A percentile compares a stretch with the other conserved stretches of the same genome.
These are phyloP conservation scores for Napeogenes sylphis DNA, from an alignment of 2,888 invertebrate genomes.

Conservation along the genomic window DNA sequence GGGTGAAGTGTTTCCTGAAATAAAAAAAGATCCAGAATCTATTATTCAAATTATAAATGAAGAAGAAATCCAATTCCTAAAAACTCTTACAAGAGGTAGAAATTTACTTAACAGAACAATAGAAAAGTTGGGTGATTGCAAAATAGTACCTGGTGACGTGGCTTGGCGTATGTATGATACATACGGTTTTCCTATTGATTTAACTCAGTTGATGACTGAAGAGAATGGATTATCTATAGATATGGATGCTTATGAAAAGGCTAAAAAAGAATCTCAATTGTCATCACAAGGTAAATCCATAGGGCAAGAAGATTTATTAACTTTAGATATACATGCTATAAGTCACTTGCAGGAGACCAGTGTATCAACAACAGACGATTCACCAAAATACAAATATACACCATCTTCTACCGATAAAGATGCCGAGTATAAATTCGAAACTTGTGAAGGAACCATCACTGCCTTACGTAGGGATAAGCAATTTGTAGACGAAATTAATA, in stretches of 20 bases:
- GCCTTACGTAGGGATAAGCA: conserved; percentile 88
- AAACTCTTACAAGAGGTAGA: conserved; percentile 94
- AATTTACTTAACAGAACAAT: conserved; percentile 94
- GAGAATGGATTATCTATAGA: conserved; percentile 94
- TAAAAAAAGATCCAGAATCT: conserved; percentile 91
- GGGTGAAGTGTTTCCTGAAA: conserved; percentile 88
- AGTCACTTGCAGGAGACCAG: conserved; percentile 89
- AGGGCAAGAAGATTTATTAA: conserved; percentile 88
- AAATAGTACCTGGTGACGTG: conserved; percentile 93
- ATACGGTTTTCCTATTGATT: conserved; percentile 98
- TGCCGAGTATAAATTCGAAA: conserved; percentile 86
- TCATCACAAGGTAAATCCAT: conserved; percentile 92
- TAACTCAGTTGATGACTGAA: conserved; percentile 98
- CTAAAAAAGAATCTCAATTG: conserved; percentile 92
- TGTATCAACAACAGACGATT: conserved; percentile 91
- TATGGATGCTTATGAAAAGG: conserved; percentile 92
- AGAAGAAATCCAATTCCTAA: conserved; percentile 98
- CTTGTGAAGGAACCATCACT: conserved; percentile 86
- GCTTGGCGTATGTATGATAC: conserved; percentile 99
- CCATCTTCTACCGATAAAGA: conserved; percentile 80
- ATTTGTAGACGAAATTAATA: conserved; percentile 89
- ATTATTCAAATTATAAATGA: conserved; percentile 97
- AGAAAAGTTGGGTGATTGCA: conserved; percentile 84
- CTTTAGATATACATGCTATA: conserved; percentile 96
- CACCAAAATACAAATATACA: conserved; percentile 92